phyloP scores from a whole-genome alignment of 2,113 vertebrate genomes.

The Chrysemys picta region DNA sequence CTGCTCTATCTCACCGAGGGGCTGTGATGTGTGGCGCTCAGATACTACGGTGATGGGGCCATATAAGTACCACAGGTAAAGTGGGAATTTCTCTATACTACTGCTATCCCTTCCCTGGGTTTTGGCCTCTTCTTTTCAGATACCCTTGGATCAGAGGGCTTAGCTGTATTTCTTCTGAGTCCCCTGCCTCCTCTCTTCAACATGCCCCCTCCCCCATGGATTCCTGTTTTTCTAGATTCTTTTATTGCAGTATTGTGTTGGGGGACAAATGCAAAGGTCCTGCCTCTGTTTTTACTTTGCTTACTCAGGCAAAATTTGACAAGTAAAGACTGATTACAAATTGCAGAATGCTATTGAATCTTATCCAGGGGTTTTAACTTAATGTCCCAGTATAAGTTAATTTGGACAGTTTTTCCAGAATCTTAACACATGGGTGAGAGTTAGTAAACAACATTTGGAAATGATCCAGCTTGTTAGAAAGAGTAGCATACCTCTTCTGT shows the following conservation, averaged over 20 bases:
- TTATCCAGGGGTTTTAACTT: conserved; percentile 21
- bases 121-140: too few relatives aligned
- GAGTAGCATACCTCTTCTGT: not conserved
- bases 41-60: too few relatives aligned
- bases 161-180: too few relatives aligned
- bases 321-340: conserved; percentile 31
- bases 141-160: too few relatives aligned
- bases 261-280: conserved; percentile 7
- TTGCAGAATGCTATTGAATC: conserved; percentile 21
- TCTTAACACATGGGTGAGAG: not conserved
- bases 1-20: too few relatives aligned
- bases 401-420: not conserved
- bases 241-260: conserved; percentile 28
- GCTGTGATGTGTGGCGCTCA: too few relatives aligned
- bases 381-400: not conserved
- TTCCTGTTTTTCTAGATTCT: conserved; percentile 28
- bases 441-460: not conserved
- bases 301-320: conserved; percentile 21
- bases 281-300: conserved; percentile 2
- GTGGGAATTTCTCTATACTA: too few relatives aligned
- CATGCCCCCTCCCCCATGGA: too few relatives aligned
- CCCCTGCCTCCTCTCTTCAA: too few relatives aligned
- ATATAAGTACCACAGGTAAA: too few relatives aligned
- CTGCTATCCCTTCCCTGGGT: too few relatives aligned
- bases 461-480: not conserved